Percentiles rank a stretch among this genome's conserved stretches.
Evolutionary conservation across 1,140 invertebrate genomes (phyloP).

Genomic region (Papilio helenus): DNA sequence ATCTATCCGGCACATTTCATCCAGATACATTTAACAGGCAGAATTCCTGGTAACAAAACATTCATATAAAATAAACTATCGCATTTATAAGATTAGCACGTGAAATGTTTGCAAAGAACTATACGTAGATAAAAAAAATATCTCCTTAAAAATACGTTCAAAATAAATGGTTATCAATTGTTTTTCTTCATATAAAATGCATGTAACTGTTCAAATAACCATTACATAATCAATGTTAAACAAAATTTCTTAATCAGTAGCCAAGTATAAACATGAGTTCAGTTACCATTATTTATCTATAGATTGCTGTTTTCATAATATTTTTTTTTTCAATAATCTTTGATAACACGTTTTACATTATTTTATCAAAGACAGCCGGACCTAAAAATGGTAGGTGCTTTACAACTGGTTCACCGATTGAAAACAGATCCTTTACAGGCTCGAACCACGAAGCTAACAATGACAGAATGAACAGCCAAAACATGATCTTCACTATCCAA

Average conservation of each 20-base stretch:
- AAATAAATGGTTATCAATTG: too few relatives aligned
- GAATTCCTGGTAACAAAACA: too few relatives aligned
- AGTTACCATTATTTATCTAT: neutral
- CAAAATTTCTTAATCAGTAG: neutral
- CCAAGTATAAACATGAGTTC: neutral
- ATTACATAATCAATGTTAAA: neutral
- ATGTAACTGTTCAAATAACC: neutral
- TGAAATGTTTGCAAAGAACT: too few relatives aligned
- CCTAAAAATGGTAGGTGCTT: conserved; percentile 67
- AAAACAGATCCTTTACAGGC: conserved; percentile 55
- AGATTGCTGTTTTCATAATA: neutral
- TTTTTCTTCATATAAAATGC: neutral
- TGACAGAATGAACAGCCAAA: conserved; percentile 64
- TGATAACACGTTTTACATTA: conserved; percentile 9
- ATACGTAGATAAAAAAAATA: too few relatives aligned
- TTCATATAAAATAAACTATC: too few relatives aligned
- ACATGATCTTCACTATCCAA: conserved; percentile 66
- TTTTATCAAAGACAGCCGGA: conserved; percentile 51
- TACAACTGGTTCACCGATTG: conserved; percentile 61
- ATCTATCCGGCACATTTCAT: too few relatives aligned
- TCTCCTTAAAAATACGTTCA: too few relatives aligned
- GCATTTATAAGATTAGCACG: too few relatives aligned
- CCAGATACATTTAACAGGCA: too few relatives aligned
- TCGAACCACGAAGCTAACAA: conserved; percentile 61
- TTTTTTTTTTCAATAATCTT: neutral